A percentile compares a stretch with the other conserved stretches of the same genome.
These are phyloP conservation scores for Dipus sagitta DNA, from an alignment of 2,797 vertebrate species.

Conservation along the genomic window DNA sequence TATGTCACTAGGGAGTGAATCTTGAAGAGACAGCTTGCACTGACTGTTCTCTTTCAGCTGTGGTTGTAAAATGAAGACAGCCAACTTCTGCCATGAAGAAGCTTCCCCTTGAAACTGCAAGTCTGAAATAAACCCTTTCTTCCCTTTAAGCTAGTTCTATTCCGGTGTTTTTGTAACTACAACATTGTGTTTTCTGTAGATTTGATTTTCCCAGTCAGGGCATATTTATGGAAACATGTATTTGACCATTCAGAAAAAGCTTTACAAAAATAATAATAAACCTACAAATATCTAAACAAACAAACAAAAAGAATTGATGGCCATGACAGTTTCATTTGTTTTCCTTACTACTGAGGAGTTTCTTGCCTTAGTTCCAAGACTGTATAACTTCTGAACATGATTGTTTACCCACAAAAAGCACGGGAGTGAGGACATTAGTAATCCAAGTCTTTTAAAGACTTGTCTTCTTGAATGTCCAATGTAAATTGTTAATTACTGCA, in stretches of 20 bases:
- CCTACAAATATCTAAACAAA: not conserved
- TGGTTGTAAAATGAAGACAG: too few species aligned
- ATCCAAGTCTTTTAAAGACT: not conserved
- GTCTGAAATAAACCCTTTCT: too few species aligned
- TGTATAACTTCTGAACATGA: not conserved
- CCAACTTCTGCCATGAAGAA: too few species aligned
- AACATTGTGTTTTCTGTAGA: not conserved
- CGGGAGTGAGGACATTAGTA: not conserved
- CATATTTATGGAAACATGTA: not conserved
- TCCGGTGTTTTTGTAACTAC: too few species aligned
- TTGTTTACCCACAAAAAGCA: not conserved
- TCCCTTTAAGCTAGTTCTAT: too few species aligned
- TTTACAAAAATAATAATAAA: slow-evolving; percentile 18
- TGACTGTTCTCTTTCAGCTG: too few species aligned
- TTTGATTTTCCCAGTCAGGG: slow-evolving; percentile 45
- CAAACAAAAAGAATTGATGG: not conserved
- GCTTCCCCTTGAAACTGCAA: too few species aligned
- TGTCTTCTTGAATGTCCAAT: not conserved
- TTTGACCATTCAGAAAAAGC: not conserved
- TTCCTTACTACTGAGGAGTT: not conserved
- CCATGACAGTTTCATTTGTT: not conserved
- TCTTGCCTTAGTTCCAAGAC: not conserved
- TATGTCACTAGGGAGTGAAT: too few species aligned
- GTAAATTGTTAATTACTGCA: not conserved
- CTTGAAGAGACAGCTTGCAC: too few species aligned